phyloP scores from a whole-genome alignment of 2,797 vertebrate genomes.

The Crenuchus spilurus region DNA sequence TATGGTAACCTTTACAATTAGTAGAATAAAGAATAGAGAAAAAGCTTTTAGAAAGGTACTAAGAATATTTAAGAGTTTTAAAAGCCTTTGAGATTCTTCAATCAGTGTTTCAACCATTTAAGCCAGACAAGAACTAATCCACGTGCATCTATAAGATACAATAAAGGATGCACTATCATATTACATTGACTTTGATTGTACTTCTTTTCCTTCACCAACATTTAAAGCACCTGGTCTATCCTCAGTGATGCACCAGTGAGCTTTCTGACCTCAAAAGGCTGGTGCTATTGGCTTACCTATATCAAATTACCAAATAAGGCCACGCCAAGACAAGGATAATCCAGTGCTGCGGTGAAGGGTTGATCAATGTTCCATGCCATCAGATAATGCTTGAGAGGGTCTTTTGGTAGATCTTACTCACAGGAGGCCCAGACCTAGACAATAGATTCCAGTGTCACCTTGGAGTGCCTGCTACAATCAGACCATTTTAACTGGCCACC shows the following conservation, averaged over 20 bases:
- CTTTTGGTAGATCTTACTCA: slow-evolving; percentile 54
- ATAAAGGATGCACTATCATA: slow-evolving; percentile 10
- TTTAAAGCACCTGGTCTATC: slow-evolving; percentile 44
- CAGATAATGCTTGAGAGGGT: slow-evolving; percentile 76
- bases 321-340: slow-evolving; percentile 67
- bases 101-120: not conserved
- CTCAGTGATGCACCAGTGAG: slow-evolving; percentile 19
- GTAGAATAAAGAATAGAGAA: too few species aligned
- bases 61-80: too few species aligned
- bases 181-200: slow-evolving; percentile 6
- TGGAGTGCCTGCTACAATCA: slow-evolving; percentile 66
- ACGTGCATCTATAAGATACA: not conserved
- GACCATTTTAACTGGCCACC: slow-evolving; percentile 65
- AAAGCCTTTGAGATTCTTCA: too few species aligned
- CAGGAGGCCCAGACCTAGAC: slow-evolving; percentile 62
- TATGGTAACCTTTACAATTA: too few species aligned
- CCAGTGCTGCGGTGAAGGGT: slow-evolving; percentile 68
- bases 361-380: slow-evolving; percentile 78
- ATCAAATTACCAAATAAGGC: slow-evolving; percentile 62
- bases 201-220: not conserved
- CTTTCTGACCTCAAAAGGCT: slow-evolving; percentile 56
- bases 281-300: slow-evolving; percentile 66
- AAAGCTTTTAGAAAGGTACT: too few species aligned
- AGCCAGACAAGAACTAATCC: not conserved
- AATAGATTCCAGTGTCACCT: slow-evolving; percentile 68